phyloP scores from a whole-genome alignment of 2,888 invertebrate species.

The Julus scandinavius region DNA sequence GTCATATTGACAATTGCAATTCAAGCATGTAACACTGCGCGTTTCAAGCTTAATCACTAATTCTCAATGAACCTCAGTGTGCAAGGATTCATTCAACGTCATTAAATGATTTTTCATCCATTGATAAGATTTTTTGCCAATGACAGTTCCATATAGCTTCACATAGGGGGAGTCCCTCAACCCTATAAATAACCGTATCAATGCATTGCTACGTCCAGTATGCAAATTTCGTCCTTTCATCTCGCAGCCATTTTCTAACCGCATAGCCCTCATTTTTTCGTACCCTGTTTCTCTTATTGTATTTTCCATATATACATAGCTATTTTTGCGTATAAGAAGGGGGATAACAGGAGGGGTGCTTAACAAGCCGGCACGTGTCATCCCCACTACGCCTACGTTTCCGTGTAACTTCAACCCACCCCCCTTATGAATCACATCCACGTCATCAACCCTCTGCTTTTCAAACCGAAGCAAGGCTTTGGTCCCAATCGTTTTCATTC shows the following conservation, averaged over 20 bases:
- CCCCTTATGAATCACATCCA: constrained; percentile 34
- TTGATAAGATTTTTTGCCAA: constrained; percentile 42
- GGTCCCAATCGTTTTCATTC: neutral
- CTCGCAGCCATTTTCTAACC: constrained; percentile 19
- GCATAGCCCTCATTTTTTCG: constrained; percentile 8
- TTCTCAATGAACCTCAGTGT: constrained; percentile 1
- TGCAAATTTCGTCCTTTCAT: constrained; percentile 32
- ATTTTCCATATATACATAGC: constrained; percentile 29
- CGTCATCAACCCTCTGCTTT: constrained; percentile 2
- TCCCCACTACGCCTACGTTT: constrained; percentile 38
- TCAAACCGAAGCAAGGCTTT: neutral
- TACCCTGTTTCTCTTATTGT: constrained; percentile 34
- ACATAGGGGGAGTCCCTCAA: constrained; percentile 7
- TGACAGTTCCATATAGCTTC: constrained; percentile 26
- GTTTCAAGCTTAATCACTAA: neutral
- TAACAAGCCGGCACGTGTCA: constrained; percentile 39
- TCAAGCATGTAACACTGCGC: neutral
- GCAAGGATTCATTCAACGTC: constrained; percentile 3
- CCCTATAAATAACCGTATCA: constrained; percentile 39
- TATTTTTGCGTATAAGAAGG: constrained; percentile 2
- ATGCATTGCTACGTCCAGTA: constrained; percentile 35
- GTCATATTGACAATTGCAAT: neutral
- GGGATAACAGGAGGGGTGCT: constrained; percentile 18
- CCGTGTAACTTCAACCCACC: constrained; percentile 19
- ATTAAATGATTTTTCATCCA: constrained; percentile 39